Evolutionary conservation across 2,888 invertebrate genomes (phyloP), one percentile per base, ranked within the genome.

Genomic region (Mystacides longicornis): DNA sequence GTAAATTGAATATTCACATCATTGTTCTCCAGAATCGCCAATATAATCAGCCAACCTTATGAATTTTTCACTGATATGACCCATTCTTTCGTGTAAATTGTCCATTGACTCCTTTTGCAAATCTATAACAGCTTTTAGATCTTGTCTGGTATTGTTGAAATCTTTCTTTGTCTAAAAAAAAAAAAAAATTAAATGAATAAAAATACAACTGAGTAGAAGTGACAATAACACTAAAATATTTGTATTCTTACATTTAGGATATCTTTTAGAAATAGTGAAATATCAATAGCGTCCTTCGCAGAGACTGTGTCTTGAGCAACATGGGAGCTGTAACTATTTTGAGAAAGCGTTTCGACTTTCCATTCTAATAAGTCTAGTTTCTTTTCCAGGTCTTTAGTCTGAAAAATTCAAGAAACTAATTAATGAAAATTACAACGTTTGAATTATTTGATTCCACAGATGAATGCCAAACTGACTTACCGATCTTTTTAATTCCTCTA

Each of bases 361-460:
- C 56, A 56, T 45, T 56, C 48, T 46, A 56, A 33, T 23, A 49
- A 52, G 19, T 52, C 49, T 2, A 56, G 43, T n/a, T 42, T 33
- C 11, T 33, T 52, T 3, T 56, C 56, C 2, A 56, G 42, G 27
- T 56, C 49, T 49, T 52, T 56, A 3, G 50, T 42, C 56, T 56
- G 48, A 23, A 48, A 48, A 37, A 14, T 14, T 9, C 7, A 31
- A 31, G 31, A 9, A 31, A 7, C 9, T 31, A 9, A 9, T 9
- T 14, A 31, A 31, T 31, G 31, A 9, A 7, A 31, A 7, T 31
- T 7, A 9, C 31, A 31, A 9, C 14, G 7, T 7, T 31, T 9
- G 31, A 31, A 31, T 31, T 31, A 14, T 31, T 31, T 31, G 7
- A 31, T 31, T 31, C 7, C 9, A 31, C 14, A 14, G 31, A 14